phyloP scores from a whole-genome alignment of 2,888 invertebrate species.

The Ceriagrion tenellum region DNA sequence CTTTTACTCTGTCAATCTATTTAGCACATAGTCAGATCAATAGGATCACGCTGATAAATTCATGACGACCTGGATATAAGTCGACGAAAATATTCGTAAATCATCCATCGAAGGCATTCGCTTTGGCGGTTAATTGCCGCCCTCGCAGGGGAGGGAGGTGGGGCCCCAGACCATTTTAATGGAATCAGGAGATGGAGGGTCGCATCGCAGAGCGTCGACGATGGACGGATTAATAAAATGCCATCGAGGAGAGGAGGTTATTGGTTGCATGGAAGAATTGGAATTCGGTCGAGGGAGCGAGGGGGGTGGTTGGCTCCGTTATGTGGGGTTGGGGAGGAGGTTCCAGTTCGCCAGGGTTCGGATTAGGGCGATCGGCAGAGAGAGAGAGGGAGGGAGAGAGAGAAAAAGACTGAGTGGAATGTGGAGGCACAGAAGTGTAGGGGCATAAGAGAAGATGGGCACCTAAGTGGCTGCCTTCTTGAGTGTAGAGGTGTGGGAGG shows the following conservation, averaged over 20 bases:
- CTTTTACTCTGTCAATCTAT: too few species aligned
- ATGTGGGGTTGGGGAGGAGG: background rate
- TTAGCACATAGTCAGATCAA: background rate
- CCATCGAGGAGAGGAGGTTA: background rate
- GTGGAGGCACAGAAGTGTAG: background rate
- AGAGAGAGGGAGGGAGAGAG: background rate
- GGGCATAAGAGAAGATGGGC: background rate
- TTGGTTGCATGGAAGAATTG: constrained; percentile 27
- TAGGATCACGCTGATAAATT: background rate
- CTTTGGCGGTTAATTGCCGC: background rate
- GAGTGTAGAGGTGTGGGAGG: background rate
- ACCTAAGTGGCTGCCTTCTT: background rate
- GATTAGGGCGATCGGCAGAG: background rate
- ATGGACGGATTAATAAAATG: constrained; percentile 18
- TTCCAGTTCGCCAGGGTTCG: background rate
- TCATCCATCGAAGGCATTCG: background rate
- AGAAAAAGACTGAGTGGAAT: background rate
- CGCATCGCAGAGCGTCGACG: background rate
- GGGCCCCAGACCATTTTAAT: background rate
- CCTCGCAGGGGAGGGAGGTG: background rate
- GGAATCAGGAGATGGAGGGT: background rate
- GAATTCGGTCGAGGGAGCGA: background rate
- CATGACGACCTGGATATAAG: background rate
- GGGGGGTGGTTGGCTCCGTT: background rate
- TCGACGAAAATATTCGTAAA: background rate